Evolutionary conservation across 2,797 vertebrate species (phyloP).

Genomic region (Peromyscus nudipes): DNA sequence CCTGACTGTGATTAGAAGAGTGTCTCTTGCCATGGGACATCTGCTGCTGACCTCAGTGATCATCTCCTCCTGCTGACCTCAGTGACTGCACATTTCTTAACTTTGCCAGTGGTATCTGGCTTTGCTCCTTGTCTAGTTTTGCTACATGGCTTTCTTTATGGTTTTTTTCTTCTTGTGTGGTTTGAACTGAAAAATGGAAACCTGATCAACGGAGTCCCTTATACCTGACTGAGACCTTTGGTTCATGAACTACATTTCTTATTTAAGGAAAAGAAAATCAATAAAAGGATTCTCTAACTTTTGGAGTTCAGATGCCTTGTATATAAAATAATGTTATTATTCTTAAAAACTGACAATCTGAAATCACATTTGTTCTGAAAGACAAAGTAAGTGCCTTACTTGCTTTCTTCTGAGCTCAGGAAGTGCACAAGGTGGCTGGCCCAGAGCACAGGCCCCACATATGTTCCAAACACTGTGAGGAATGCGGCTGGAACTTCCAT

Average conservation of each 20-base stretch:
- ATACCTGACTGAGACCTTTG: neutral
- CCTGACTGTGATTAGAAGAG: neutral
- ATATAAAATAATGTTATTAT: neutral
- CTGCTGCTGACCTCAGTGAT: neutral
- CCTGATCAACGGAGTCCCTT: neutral
- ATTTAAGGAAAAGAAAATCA: neutral
- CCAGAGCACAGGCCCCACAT: constrained; percentile 96
- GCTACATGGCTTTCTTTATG: neutral
- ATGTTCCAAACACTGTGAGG: constrained; percentile 94
- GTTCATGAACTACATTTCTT: neutral
- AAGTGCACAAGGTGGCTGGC: constrained; percentile 94
- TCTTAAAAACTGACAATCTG: neutral
- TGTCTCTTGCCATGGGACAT: neutral
- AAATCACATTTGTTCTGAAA: constrained; percentile 46
- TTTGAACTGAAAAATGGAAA: neutral
- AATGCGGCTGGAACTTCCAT: constrained; percentile 93
- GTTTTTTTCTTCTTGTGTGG: neutral
- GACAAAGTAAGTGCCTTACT: constrained; percentile 87
- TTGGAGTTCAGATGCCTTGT: neutral
- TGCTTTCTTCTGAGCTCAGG: constrained; percentile 92
- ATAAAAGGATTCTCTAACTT: neutral
- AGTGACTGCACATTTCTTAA: neutral
- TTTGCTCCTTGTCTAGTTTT: neutral
- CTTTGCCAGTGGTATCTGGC: neutral
- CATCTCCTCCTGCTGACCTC: neutral